A percentile compares a stretch with the other conserved stretches of the same genome.
These are phyloP conservation scores for Auanema freiburgensis DNA, from an alignment of 2,888 invertebrate species.

Conservation along the genomic window DNA sequence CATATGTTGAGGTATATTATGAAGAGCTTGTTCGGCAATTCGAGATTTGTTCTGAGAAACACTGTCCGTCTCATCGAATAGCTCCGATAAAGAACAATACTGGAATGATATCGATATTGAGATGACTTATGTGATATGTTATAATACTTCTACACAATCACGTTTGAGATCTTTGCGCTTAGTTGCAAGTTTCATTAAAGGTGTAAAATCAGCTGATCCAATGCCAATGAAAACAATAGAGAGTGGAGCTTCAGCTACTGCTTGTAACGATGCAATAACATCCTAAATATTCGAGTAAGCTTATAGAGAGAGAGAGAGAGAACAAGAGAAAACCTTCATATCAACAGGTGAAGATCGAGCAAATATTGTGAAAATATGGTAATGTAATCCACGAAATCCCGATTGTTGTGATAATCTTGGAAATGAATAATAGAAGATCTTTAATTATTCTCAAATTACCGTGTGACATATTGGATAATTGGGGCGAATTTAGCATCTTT, in stretches of 20 bases:
- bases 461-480: constrained; percentile 56
- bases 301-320: not conserved
- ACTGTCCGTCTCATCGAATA: constrained; percentile 38
- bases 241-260: constrained; percentile 55
- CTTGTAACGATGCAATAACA: constrained; percentile 47
- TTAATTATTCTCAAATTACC: constrained; percentile 24
- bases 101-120: constrained; percentile 12
- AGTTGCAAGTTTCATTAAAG: constrained; percentile 32
- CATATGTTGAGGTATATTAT: constrained; percentile 41
- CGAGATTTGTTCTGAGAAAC: constrained; percentile 35
- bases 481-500: constrained; percentile 56
- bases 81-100: constrained; percentile 35
- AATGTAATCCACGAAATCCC: constrained; percentile 48
- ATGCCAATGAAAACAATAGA: constrained; percentile 60
- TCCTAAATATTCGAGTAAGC: constrained; percentile 27
- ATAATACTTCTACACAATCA: constrained; percentile 27
- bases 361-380: constrained; percentile 55
- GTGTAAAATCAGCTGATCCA: constrained; percentile 49
- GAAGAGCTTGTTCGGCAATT: constrained; percentile 37
- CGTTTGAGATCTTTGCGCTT: constrained; percentile 33
- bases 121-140: not conserved
- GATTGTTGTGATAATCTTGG: constrained; percentile 42
- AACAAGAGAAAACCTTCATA: constrained; percentile 22
- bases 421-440: not conserved
- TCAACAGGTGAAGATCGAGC: constrained; percentile 54